phyloP scores from a whole-genome alignment of 2,888 invertebrate genomes.

The Allacma fusca region DNA sequence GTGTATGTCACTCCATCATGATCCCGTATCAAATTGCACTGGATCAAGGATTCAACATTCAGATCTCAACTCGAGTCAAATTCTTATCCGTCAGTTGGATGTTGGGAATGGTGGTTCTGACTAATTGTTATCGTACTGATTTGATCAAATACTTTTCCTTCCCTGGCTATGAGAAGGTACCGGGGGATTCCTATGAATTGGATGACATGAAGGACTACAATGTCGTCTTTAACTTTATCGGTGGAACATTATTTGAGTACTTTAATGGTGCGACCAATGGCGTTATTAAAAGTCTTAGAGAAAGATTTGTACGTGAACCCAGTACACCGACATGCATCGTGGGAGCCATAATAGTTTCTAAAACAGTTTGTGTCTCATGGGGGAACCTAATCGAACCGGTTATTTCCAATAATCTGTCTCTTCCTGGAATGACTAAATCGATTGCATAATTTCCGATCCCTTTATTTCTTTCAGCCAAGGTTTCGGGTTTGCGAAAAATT shows the following conservation, averaged over 20 bases:
- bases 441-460: neutral
- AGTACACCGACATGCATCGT: neutral
- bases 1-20: neutral
- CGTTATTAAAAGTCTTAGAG: neutral
- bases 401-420: neutral
- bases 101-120: neutral
- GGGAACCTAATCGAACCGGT: neutral
- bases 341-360: neutral
- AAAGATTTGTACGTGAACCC: neutral
- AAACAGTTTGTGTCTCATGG: conserved; percentile 18
- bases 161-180: neutral
- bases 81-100: neutral
- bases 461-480: neutral
- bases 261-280: neutral
- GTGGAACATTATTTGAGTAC: conserved; percentile 3
- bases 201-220: neutral
- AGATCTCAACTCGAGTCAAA: neutral
- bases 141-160: conserved; percentile 13
- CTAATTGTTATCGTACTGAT: neutral
- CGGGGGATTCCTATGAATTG: neutral
- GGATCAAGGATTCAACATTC: conserved; percentile 16
- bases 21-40: conserved; percentile 6
- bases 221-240: conserved; percentile 3
- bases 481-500: conserved; percentile 4
- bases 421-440: neutral